phyloP scores from a whole-genome alignment of 2,113 vertebrate genomes.

The Grammomys surdaster region DNA sequence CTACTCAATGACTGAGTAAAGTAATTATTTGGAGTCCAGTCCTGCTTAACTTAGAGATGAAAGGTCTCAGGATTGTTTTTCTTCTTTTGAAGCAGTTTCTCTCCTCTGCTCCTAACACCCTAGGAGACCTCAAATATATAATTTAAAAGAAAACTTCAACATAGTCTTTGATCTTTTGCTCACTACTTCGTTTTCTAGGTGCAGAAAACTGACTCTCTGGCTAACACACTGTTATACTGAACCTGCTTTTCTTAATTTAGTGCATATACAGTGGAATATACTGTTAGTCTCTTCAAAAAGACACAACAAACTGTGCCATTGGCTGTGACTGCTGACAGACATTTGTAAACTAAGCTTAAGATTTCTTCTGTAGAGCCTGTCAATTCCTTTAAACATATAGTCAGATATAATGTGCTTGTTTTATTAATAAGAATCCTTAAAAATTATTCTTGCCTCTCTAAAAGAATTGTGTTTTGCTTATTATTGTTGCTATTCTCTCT shows the following conservation, averaged over 20 bases:
- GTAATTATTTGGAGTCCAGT: neutral
- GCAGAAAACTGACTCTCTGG: neutral
- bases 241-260: neutral
- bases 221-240: neutral
- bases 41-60: neutral
- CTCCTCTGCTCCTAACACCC: neutral
- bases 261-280: neutral
- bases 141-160: neutral
- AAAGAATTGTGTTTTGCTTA: neutral
- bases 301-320: neutral
- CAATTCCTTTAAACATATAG: neutral
- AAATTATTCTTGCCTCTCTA: neutral
- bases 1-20: neutral
- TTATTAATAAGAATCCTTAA: neutral
- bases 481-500: neutral
- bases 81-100: neutral
- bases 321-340: neutral
- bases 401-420: slow-evolving; percentile 12
- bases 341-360: neutral
- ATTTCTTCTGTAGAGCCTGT: neutral
- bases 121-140: slow-evolving; percentile 1
- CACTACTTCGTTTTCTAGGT: neutral
- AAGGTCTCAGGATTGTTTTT: slow-evolving; percentile 31
- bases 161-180: neutral
- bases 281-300: neutral